Conservation (phyloP, 2,888 invertebrate genomes). For the Caenorhabditis sinica region DNA sequence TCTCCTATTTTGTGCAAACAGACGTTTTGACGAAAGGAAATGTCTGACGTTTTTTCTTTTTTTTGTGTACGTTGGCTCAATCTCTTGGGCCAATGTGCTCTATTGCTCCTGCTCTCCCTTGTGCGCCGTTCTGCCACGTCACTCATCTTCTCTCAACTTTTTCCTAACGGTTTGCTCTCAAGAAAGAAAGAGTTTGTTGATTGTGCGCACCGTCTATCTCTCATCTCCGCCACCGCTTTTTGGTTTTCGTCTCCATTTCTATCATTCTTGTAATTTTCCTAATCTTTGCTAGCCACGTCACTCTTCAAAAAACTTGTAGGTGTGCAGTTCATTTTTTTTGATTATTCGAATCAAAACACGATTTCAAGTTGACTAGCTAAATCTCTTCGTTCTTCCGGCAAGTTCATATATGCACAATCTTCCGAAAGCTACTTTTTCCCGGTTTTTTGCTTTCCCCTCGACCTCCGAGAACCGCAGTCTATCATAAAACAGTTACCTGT, state of each 20-base stretch:
- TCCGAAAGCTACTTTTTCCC: too few relatives aligned
- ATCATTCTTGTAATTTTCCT: conserved; percentile 11
- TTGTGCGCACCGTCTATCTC: conserved; percentile 44
- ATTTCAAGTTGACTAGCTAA: too few relatives aligned
- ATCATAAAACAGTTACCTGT: background rate
- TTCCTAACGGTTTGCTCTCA: conserved; percentile 57
- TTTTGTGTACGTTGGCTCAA: conserved; percentile 40
- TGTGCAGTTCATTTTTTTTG: too few relatives aligned
- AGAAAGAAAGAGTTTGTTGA: conserved; percentile 46
- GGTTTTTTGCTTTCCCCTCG: background rate
- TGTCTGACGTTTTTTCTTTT: conserved; percentile 46
- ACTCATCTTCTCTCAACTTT: conserved; percentile 24
- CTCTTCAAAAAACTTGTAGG: background rate
- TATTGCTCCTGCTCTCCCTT: conserved; percentile 27
- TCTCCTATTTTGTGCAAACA: conserved; percentile 55
- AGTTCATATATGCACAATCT: too few relatives aligned
- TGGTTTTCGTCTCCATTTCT: conserved; percentile 15
- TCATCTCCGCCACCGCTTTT: conserved; percentile 25
- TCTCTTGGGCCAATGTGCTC: conserved; percentile 42
- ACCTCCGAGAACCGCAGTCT: conserved; percentile 15
- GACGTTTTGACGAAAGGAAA: conserved; percentile 20
- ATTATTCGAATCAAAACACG: too few relatives aligned
- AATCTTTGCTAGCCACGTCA: background rate
- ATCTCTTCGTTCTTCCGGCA: too few relatives aligned
- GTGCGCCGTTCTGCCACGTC: conserved; percentile 60